Evolutionary conservation across 2,888 invertebrate species (phyloP), one percentile per base, ranked within the genome.

Genomic region (Nemoura dubitans): DNA sequence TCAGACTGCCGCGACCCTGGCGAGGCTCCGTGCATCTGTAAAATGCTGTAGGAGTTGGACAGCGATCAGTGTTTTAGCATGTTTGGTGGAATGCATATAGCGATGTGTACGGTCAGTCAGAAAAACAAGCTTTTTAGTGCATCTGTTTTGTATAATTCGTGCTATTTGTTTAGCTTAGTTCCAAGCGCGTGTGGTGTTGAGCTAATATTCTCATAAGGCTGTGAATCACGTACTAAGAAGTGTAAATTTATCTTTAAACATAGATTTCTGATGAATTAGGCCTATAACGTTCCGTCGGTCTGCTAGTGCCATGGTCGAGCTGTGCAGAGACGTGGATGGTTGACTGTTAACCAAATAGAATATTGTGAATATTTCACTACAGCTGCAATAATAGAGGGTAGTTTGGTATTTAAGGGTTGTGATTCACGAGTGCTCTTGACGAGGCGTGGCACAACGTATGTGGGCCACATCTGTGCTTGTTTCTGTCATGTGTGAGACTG

Each of bases 381-480:
- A 59, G 59, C 59, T 59, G 59, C 59, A 59, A 59, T 59, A 59
- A 59, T 59, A 21, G 21, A 59, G 59, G 59, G 59, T 59, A 59
- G 59, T 59, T 59, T 14, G 59, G 59, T 59, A 59, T 59, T 59
- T 59, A 59, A 59, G 59, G 59, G 59, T 59, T 26, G 78, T 26
- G 78, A 78, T 26, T 78, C 28, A 78, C 78, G 28, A 27, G 78
- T 78, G 26, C 78, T 25, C 78, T 78, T 59, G 59, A 26, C 81
- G 84, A 84, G 84, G 84, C 84, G 84, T 84, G 84, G 84, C 84
- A 30, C n/a, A 83, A 30, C 36, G 83, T 83, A 42, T 30, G 26
- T 42, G 26, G 16, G 84, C 81, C 85, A 87, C 87, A 86, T 87
- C 87, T 87, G 87, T 87, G 87, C 76, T 81, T 85, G 87, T 87